Evolutionary conservation across 1,140 invertebrate genomes (phyloP).

Genomic region (Micrasema longulum): DNA sequence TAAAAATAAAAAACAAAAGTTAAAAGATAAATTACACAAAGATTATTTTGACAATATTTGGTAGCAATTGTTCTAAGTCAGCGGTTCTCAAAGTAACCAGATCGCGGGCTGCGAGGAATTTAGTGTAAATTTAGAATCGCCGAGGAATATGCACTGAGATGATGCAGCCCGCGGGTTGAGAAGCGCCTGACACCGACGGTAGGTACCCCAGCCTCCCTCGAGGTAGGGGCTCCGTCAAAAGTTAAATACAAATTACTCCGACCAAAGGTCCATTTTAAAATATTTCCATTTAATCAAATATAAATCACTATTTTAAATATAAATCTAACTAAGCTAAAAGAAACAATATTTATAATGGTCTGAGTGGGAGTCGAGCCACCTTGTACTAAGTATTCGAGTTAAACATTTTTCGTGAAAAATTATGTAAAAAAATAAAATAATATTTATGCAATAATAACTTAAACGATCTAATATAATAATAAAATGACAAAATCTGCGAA

Average conservation of each 20-base stretch:
- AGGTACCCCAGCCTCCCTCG: too few species aligned
- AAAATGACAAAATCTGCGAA: conserved; percentile 47
- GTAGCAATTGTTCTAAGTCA: conserved; percentile 51
- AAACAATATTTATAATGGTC: conserved; percentile 48
- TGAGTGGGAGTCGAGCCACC: conserved; percentile 40
- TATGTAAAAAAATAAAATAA: conserved; percentile 55
- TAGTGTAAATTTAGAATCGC: background rate
- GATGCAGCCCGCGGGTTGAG: too few species aligned
- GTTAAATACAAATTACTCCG: conserved; percentile 48
- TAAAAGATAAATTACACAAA: conserved; percentile 52
- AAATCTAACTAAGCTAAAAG: conserved; percentile 53
- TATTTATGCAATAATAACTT: conserved; percentile 50
- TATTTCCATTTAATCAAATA: conserved; percentile 46
- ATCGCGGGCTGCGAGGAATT: conserved; percentile 13
- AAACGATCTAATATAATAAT: conserved; percentile 39
- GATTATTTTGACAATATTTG: conserved; percentile 55
- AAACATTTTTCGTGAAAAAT: conserved; percentile 51
- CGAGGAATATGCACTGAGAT: too few species aligned
- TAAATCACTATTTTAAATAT: conserved; percentile 50
- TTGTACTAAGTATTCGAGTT: conserved; percentile 51
- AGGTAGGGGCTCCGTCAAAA: background rate
- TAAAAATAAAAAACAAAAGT: conserved; percentile 50
- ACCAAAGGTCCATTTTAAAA: conserved; percentile 51
- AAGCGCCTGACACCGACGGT: too few species aligned
- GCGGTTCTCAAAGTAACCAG: conserved; percentile 21